Conservation (phyloP, 1,140 invertebrate genomes). For the Augochlora pura region DNA sequence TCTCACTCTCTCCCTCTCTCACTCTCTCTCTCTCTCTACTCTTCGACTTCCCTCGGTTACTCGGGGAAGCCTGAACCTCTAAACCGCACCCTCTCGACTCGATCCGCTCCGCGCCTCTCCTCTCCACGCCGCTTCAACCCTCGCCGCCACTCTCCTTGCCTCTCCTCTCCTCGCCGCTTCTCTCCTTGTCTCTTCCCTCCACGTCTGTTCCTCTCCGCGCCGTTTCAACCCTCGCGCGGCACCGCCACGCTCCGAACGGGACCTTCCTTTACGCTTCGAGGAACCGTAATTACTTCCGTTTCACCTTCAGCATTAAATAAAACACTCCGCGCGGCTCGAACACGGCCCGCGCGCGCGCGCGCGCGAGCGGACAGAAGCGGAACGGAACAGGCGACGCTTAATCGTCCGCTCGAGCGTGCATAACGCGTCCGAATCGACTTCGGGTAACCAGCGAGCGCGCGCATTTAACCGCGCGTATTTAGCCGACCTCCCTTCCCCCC, state of each 20-base stretch:
- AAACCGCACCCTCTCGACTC: conserved; percentile 3
- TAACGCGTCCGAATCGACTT: conserved; percentile 20
- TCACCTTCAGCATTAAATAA: conserved; percentile 6
- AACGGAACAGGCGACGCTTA: neutral
- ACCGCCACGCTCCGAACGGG: too few relatives aligned
- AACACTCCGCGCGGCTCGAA: neutral
- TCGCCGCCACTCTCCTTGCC: too few relatives aligned
- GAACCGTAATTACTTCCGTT: conserved; percentile 40
- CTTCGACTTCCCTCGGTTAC: conserved; percentile 35
- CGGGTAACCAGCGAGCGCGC: neutral
- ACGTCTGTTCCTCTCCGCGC: neutral
- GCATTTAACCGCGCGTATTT: too few relatives aligned
- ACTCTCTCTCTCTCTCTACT: too few relatives aligned
- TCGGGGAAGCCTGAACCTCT: neutral
- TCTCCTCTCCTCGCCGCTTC: neutral
- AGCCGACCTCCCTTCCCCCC: too few relatives aligned
- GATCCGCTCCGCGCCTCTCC: neutral
- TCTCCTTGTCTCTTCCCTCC: too few relatives aligned
- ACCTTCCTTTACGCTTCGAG: conserved; percentile 20
- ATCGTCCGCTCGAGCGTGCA: conserved; percentile 22
- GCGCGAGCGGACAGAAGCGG: too few relatives aligned
- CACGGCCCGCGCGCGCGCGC: too few relatives aligned
- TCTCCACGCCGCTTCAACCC: too few relatives aligned
- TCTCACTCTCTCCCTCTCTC: too few relatives aligned
- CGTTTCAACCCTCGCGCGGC: too few relatives aligned